phyloP scores from a whole-genome alignment of 2,888 invertebrate genomes.

The Caenorhabditis panamensis region DNA sequence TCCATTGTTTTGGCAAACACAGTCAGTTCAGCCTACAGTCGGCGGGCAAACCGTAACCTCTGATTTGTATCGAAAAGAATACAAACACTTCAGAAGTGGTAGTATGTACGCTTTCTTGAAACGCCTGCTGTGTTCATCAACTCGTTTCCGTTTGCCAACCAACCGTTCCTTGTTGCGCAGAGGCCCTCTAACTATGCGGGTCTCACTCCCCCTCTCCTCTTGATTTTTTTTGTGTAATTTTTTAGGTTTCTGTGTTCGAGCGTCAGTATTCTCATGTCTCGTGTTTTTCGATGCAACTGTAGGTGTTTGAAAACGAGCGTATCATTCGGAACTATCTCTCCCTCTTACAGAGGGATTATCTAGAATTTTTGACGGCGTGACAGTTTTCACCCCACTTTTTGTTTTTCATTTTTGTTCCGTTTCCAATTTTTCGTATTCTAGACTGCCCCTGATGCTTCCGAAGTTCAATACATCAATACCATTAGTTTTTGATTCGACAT shows the following conservation, averaged over 20 bases:
- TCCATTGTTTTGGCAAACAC: conserved; percentile 57
- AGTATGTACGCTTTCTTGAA: conserved; percentile 51
- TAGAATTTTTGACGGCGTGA: conserved; percentile 36
- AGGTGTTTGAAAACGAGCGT: conserved; percentile 55
- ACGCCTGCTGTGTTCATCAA: conserved; percentile 30
- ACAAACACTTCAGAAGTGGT: conserved; percentile 49
- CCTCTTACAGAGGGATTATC: conserved; percentile 43
- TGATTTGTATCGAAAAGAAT: conserved; percentile 41
- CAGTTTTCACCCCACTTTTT: conserved; percentile 5
- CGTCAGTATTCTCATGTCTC: conserved; percentile 9
- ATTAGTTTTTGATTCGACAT: conserved; percentile 13
- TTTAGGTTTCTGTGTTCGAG: background rate
- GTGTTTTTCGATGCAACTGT: conserved; percentile 48
- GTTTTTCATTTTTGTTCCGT: conserved; percentile 22
- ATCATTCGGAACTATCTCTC: conserved; percentile 58
- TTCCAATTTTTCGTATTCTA: background rate
- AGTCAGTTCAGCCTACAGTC: conserved; percentile 11
- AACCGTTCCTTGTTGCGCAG: conserved; percentile 42
- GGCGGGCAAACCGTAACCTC: conserved; percentile 31
- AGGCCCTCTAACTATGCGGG: conserved; percentile 33
- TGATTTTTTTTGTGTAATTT: conserved; percentile 47
- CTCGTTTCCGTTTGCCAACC: conserved; percentile 29
- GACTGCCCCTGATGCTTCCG: background rate
- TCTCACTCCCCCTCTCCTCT: conserved; percentile 22
- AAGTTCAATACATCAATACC: conserved; percentile 33